phyloP scores from a whole-genome alignment of 2,797 vertebrate species.

The Karalla daura region DNA sequence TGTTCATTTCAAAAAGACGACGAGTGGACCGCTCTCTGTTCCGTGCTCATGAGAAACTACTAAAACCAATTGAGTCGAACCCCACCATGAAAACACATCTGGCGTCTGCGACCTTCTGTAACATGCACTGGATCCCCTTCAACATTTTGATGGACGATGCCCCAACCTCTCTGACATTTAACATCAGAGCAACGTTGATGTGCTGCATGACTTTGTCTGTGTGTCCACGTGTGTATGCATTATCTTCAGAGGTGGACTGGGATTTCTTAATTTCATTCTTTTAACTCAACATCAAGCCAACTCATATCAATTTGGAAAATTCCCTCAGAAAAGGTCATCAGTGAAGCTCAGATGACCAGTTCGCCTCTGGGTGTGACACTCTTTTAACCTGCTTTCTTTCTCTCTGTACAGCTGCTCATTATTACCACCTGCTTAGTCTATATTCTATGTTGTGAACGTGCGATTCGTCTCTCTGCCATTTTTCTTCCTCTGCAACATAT shows the following conservation, averaged over 20 bases:
- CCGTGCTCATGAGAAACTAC: background rate
- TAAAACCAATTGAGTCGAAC: too few relatives aligned
- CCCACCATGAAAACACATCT: too few relatives aligned
- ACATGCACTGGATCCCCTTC: slow-evolving; percentile 52
- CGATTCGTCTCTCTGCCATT: slow-evolving; percentile 8
- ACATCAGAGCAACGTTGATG: slow-evolving; percentile 53
- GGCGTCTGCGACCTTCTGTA: background rate
- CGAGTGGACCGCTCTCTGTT: slow-evolving; percentile 59
- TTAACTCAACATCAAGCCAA: too few relatives aligned
- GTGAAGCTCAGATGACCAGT: slow-evolving; percentile 30
- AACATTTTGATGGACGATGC: slow-evolving; percentile 64
- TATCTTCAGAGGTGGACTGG: slow-evolving; percentile 23
- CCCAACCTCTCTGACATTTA: slow-evolving; percentile 61
- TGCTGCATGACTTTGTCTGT: slow-evolving; percentile 52
- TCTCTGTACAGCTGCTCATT: slow-evolving; percentile 24
- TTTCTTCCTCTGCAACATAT: slow-evolving; percentile 16
- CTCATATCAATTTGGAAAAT: too few relatives aligned
- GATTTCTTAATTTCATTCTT: too few relatives aligned
- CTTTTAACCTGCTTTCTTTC: slow-evolving; percentile 21
- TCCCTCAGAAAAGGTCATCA: too few relatives aligned
- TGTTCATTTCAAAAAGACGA: slow-evolving; percentile 50
- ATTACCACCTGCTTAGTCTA: slow-evolving; percentile 22
- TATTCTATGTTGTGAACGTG: slow-evolving; percentile 42
- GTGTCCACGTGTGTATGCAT: slow-evolving; percentile 38
- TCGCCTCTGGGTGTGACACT: slow-evolving; percentile 34